These are phyloP conservation scores for Tipula confusa DNA, from an alignment of 2,888 invertebrate genomes.

Conservation along the genomic window DNA sequence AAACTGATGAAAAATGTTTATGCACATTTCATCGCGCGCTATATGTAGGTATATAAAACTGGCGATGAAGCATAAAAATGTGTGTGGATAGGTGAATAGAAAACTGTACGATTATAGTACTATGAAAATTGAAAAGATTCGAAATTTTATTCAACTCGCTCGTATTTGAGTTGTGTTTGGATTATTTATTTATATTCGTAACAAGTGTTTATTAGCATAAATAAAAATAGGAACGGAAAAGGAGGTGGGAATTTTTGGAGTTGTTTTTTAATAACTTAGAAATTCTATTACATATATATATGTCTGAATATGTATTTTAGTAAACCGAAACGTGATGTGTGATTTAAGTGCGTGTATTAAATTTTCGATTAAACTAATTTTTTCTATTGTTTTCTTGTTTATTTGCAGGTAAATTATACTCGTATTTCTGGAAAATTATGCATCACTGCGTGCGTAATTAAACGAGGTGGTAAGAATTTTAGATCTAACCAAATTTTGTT, in stretches of 20 bases:
- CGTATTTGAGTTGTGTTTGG: background rate
- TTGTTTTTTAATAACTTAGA: background rate
- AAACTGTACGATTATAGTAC: background rate
- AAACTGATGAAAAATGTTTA: background rate
- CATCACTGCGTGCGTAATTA: background rate
- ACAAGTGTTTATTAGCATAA: constrained; percentile 9
- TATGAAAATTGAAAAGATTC: constrained; percentile 6
- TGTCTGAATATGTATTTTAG: background rate
- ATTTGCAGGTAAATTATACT: background rate
- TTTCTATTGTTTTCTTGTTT: background rate
- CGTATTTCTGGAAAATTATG: background rate
- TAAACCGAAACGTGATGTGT: background rate
- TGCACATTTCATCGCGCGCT: background rate
- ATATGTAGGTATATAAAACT: background rate
- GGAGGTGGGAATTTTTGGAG: background rate
- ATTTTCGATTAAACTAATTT: background rate
- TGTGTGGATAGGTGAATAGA: background rate
- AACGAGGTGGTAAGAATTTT: background rate
- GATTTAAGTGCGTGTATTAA: background rate
- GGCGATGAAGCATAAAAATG: background rate
- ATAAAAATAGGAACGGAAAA: background rate
- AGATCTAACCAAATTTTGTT: too few relatives aligned
- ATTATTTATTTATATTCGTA: background rate
- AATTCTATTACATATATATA: background rate
- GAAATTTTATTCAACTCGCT: background rate